Conservation (phyloP, 53 echinoderm and acorn worm species). For the Holothuria scabra region DNA sequence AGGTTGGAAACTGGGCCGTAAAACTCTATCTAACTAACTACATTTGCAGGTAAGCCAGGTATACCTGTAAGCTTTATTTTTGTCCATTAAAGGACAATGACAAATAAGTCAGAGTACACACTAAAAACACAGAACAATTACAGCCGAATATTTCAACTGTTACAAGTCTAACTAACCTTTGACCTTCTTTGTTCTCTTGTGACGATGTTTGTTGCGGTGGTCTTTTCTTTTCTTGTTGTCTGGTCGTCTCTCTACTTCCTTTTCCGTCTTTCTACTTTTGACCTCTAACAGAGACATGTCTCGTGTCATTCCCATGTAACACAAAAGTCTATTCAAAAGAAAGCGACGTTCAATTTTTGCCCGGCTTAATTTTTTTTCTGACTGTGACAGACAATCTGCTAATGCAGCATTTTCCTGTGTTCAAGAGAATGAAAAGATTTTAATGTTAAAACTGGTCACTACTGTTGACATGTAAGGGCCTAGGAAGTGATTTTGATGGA, state of each 20-base stretch:
- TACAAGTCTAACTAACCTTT: conserved; percentile 38
- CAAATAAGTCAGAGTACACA: too few species aligned
- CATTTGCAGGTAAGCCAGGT: too few species aligned
- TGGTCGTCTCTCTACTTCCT: conserved; percentile 42
- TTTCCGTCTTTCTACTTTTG: conserved; percentile 32
- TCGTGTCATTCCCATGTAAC: conserved; percentile 76
- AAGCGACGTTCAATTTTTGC: conserved; percentile 85
- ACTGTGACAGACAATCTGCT: conserved; percentile 77
- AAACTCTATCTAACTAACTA: too few species aligned
- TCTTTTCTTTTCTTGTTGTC: conserved; percentile 58
- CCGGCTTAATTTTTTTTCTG: conserved; percentile 70
- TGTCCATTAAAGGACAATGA: too few species aligned
- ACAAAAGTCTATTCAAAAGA: conserved; percentile 77
- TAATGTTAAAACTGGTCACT: too few species aligned
- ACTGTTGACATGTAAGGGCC: too few species aligned
- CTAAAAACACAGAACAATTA: too few species aligned
- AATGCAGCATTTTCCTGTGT: conserved; percentile 94
- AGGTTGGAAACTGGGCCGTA: too few species aligned
- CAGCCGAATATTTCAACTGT: too few species aligned
- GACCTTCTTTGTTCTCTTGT: conserved; percentile 62
- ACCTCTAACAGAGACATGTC: conserved; percentile 45
- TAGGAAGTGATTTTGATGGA: too few species aligned
- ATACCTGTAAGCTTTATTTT: too few species aligned
- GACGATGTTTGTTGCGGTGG: conserved; percentile 53
- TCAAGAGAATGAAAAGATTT: not conserved